phyloP scores from a whole-genome alignment of 2,797 vertebrate genomes.

The Poeciliopsis gracilis region DNA sequence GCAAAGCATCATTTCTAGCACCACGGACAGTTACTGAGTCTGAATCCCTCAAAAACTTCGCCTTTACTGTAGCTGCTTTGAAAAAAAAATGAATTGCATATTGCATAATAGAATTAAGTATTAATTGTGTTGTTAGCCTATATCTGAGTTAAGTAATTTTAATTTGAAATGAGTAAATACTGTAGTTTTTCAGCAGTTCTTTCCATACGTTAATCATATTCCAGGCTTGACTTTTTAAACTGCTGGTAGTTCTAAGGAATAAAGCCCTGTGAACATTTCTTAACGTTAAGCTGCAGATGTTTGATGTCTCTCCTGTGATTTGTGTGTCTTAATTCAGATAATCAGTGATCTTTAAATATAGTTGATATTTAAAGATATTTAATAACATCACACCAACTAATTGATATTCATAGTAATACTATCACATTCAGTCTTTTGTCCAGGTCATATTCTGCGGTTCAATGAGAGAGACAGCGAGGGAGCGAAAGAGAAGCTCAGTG shows the following conservation, averaged over 20 bases:
- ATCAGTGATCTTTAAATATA: not conserved
- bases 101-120: not conserved
- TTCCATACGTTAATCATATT: not conserved
- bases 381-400: not conserved
- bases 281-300: not conserved
- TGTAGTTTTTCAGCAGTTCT: not conserved
- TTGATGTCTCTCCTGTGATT: not conserved
- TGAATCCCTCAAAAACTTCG: not conserved
- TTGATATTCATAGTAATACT: not conserved
- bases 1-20: not conserved
- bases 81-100: not conserved
- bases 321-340: not conserved
- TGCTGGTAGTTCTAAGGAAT: not conserved
- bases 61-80: not conserved
- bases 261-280: not conserved
- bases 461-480: not conserved
- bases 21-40: not conserved
- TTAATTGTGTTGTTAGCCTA: not conserved
- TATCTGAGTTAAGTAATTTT: not conserved
- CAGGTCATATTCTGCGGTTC: not conserved
- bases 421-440: not conserved
- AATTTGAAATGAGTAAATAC: not conserved
- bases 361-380: not conserved
- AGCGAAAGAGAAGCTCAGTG: no score
- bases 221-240: not conserved